These are phyloP conservation scores for Pocillopora meandrina DNA, from an alignment of 92 coral and sea anemone species.

Conservation along the genomic window DNA sequence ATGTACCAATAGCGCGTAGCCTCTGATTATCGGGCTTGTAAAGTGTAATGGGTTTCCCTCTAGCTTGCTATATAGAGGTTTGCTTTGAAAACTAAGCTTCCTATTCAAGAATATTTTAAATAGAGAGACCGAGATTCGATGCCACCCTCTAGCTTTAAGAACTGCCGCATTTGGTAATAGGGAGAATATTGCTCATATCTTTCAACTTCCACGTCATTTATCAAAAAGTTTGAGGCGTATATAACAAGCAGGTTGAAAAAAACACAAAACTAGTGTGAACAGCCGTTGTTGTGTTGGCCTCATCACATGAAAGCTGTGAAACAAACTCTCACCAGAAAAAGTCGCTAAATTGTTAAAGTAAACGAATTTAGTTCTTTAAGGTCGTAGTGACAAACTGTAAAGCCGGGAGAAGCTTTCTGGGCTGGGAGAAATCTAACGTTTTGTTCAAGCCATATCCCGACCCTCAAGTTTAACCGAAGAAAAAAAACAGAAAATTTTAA, in stretches of 20 bases:
- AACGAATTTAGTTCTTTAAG: conserved; percentile 4
- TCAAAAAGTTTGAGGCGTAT: background rate
- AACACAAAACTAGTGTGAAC: background rate
- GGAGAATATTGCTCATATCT: too few species aligned
- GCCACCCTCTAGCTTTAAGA: too few species aligned
- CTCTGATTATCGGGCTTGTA: too few species aligned
- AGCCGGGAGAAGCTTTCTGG: background rate
- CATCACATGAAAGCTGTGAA: conserved; percentile 6
- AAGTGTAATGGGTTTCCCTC: too few species aligned
- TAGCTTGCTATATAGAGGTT: too few species aligned
- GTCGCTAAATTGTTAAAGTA: background rate
- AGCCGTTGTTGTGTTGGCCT: conserved; percentile 3
- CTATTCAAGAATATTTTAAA: too few species aligned
- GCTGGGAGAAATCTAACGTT: background rate
- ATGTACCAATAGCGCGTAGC: too few species aligned
- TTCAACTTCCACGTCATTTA: background rate
- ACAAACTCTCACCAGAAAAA: conserved; percentile 8
- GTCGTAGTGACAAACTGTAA: background rate
- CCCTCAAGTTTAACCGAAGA: background rate
- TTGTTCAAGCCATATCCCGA: background rate
- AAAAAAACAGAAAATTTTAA: too few species aligned
- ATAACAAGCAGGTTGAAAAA: background rate
- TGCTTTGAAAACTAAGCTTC: too few species aligned
- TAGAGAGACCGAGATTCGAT: too few species aligned
- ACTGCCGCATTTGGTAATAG: too few species aligned